Evolutionary conservation across 37 sponge, comb jelly and placozoan genomes (phyloP), one percentile per base, ranked within the genome.

Genomic region (Beroe ovata): DNA sequence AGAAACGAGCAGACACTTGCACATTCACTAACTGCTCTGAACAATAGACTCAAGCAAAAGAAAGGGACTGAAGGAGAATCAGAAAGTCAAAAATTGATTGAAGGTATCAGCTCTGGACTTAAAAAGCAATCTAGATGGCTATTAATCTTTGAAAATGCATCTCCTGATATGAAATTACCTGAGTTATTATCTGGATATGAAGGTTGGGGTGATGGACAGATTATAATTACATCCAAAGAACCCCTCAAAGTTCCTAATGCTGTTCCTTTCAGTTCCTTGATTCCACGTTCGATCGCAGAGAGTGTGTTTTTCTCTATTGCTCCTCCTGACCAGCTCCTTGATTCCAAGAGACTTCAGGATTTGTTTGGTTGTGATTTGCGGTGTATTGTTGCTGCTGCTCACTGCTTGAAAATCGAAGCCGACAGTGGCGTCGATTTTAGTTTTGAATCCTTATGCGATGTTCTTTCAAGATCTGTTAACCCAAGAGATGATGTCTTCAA

Each of bases 181-280:
- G 84, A 77, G 8, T 40, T 77, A 23, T 77, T 77, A 36, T 39
- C 42, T n/a, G 84, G 84, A 40, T 77, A 42, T 23, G 84, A 77
- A 42, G 25, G 41, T 2, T 77, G 84, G 84, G 84, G 84, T 40
- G 84, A 77, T 77, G 84, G 84, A 32, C 84, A 77, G 25, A 77
- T 77, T 21, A 77, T 77, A 0, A 42, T 77, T 1, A 77, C 84
- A 77, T 77, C 84, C 20, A 54, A 77, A 21, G 8, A 8, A 11
- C 69, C 69, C 1, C 8, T 66, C 11, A 39, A 39, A 77, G 47
- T 2, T n/a, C 25, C 11, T 40, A 39, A 39, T 11, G 2, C 8
- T 23, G 3, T 77, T 4, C 38, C 84, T 42, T n/a, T 77, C 23
- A 77, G 36, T n/a, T 77, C 84, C 11, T 35, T 77, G 22, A 42